Conservation (phyloP, 1,140 invertebrate genomes). For the Hyles euphorbiae region DNA sequence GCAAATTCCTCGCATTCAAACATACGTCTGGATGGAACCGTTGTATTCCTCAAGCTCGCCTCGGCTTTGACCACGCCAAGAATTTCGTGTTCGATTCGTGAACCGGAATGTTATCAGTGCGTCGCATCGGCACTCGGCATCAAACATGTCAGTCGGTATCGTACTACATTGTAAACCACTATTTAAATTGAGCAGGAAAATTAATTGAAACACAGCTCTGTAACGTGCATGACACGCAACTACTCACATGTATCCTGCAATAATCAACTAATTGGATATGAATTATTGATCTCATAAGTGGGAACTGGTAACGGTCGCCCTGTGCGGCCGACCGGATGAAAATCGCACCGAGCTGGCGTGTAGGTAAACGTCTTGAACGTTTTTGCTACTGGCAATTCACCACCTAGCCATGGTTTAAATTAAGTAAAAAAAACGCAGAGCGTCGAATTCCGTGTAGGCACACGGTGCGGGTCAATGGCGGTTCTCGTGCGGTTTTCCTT, state of each 20-base stretch:
- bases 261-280: constrained; percentile 54
- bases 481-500: constrained; percentile 46
- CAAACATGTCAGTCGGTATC: constrained; percentile 52
- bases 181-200: constrained; percentile 54
- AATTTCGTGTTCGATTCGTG: constrained; percentile 64
- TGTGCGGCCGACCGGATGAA: constrained; percentile 26
- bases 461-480: constrained; percentile 44
- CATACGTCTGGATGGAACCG: constrained; percentile 44
- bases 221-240: constrained; percentile 29
- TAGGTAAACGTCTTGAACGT: constrained; percentile 20
- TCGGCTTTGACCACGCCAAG: constrained; percentile 58
- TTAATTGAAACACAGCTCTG: constrained; percentile 35
- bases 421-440: not conserved
- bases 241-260: constrained; percentile 30
- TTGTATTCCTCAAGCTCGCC: constrained; percentile 47
- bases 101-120: constrained; percentile 66
- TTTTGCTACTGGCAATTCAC: constrained; percentile 15
- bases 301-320: constrained; percentile 26
- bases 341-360: constrained; percentile 14
- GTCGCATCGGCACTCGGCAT: constrained; percentile 54
- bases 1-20: constrained; percentile 57
- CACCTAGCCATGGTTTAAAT: constrained; percentile 2
- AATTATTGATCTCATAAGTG: constrained; percentile 41
- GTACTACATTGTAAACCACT: constrained; percentile 54
- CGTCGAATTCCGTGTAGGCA: constrained; percentile 3